phyloP scores from a whole-genome alignment of 2,888 invertebrate species.

The Dusona sp. region DNA sequence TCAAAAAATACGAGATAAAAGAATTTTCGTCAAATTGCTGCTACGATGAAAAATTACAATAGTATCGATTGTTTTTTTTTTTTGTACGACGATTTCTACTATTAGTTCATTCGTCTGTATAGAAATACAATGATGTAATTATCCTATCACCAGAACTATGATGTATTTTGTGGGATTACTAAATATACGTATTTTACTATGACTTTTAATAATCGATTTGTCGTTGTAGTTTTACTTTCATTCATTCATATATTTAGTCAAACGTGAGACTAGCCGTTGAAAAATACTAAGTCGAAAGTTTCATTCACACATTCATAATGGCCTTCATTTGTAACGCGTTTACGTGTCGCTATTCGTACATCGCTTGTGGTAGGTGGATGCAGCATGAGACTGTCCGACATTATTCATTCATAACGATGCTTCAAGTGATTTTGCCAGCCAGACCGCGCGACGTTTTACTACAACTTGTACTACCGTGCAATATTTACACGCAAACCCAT shows the following conservation, averaged over 20 bases:
- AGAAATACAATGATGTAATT: slow-evolving; percentile 36
- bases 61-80: not conserved
- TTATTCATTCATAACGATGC: slow-evolving; percentile 63
- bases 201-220: slow-evolving; percentile 43
- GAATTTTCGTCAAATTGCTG: not conserved
- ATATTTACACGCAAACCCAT: slow-evolving; percentile 11
- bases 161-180: slow-evolving; percentile 53
- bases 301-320: slow-evolving; percentile 23
- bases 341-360: slow-evolving; percentile 41
- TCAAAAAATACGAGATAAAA: not conserved
- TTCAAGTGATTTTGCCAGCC: slow-evolving; percentile 17
- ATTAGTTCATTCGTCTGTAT: slow-evolving; percentile 22
- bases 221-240: not conserved
- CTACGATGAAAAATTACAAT: not conserved
- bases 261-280: not conserved
- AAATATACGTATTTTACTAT: slow-evolving; percentile 64
- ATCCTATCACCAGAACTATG: slow-evolving; percentile 47
- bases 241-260: not conserved
- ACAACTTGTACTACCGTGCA: slow-evolving; percentile 22
- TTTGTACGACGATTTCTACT: not conserved
- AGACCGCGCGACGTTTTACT: slow-evolving; percentile 16
- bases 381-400: slow-evolving; percentile 45
- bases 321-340: slow-evolving; percentile 30
- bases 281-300: slow-evolving; percentile 20
- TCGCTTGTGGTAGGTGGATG: slow-evolving; percentile 17